Percentiles rank a stretch among this genome's conserved stretches.
phyloP scores from a whole-genome alignment of 2,113 vertebrate species.

The Pseudolaguvia tuberculata region DNA sequence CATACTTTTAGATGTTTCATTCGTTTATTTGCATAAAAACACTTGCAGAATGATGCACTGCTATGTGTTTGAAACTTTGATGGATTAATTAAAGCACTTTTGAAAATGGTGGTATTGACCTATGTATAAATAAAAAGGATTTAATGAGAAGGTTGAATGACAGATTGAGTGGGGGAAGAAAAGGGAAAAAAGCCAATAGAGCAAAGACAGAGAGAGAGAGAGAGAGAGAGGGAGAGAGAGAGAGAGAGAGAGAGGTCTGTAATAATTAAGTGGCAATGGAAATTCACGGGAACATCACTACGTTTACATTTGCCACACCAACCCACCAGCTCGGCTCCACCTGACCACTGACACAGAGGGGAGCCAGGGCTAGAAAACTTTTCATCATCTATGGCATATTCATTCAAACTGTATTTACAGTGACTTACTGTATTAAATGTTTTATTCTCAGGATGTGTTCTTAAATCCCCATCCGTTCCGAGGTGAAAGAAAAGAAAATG shows the following conservation, averaged over 20 bases:
- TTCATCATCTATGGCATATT: constrained; percentile 13
- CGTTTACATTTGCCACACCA: constrained; percentile 95
- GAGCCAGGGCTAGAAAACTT: constrained; percentile 21
- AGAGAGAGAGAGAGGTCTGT: constrained; percentile 52
- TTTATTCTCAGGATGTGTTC: constrained; percentile 27
- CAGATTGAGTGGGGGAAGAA: not conserved
- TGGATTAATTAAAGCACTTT: constrained; percentile 8
- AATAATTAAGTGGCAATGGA: constrained; percentile 60
- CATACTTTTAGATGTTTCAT: not conserved
- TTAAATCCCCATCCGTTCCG: constrained; percentile 15
- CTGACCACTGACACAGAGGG: constrained; percentile 78
- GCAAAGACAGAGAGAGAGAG: constrained; percentile 63
- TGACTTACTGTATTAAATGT: constrained; percentile 9
- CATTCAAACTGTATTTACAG: constrained; percentile 12
- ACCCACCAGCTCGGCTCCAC: constrained; percentile 70
- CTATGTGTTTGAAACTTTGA: not conserved
- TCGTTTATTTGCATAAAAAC: not conserved
- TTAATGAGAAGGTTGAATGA: constrained; percentile 21
- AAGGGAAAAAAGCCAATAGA: not conserved
- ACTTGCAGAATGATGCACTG: not conserved
- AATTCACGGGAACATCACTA: constrained; percentile 90
- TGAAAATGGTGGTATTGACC: not conserved
- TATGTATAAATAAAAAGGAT: constrained; percentile 14
- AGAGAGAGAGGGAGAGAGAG: constrained; percentile 62
- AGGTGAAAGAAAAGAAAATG: constrained; percentile 3